Evolutionary conservation across 2,113 vertebrate species (phyloP).

Genomic region (Labeo rohita): DNA sequence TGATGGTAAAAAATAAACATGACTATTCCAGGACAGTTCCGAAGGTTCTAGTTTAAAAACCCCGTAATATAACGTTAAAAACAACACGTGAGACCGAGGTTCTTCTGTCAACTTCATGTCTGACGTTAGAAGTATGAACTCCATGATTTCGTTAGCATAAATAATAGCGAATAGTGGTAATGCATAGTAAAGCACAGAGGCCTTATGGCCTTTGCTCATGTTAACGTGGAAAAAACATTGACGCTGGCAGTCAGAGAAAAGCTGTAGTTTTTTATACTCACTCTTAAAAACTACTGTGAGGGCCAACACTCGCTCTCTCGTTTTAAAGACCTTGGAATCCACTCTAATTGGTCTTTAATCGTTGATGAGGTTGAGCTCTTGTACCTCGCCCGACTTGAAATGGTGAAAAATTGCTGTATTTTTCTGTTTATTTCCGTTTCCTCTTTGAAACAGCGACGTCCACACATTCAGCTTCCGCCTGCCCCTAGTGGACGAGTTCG

Average conservation of each 20-base stretch:
- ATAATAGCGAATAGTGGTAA: neutral
- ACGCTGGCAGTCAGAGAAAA: slow-evolving; percentile 21
- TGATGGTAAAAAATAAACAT: neutral
- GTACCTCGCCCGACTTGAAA: slow-evolving; percentile 25
- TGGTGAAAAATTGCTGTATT: slow-evolving; percentile 39
- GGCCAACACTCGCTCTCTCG: neutral
- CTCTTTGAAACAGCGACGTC: slow-evolving; percentile 58
- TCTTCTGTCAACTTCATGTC: neutral
- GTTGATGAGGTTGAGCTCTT: neutral
- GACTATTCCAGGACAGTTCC: neutral
- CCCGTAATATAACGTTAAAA: neutral
- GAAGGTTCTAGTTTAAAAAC: neutral
- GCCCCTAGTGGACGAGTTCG: slow-evolving; percentile 16
- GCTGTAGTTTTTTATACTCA: neutral
- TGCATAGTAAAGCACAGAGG: neutral
- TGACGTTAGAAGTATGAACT: neutral
- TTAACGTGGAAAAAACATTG: neutral
- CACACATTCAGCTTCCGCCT: slow-evolving; percentile 60
- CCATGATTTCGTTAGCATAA: neutral
- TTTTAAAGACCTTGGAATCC: neutral
- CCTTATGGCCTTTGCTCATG: slow-evolving; percentile 27
- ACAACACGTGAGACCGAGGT: neutral
- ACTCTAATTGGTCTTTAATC: neutral
- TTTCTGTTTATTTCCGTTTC: slow-evolving; percentile 75
- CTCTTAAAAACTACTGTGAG: neutral